These are phyloP conservation scores for Aurelia aurita DNA, from an alignment of 30 jellyfish, hydroid and myxozoan genomes.

Conservation along the genomic window DNA sequence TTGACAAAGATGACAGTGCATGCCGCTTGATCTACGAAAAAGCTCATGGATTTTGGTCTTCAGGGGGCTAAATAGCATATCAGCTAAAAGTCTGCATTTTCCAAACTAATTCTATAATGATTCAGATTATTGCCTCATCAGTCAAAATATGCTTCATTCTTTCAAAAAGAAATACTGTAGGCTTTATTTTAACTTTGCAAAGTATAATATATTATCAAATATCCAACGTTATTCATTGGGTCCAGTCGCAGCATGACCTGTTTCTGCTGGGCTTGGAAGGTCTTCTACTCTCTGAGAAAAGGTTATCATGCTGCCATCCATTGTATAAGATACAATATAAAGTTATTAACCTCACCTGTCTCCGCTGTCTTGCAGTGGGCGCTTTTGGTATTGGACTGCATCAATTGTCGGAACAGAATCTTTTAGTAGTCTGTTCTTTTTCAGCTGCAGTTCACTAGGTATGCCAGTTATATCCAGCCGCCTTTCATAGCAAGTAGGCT, in stretches of 20 bases:
- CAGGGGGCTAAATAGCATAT: background rate
- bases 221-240: too few relatives aligned
- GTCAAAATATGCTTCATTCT: background rate
- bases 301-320: too few relatives aligned
- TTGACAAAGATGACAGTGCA: constrained; percentile 1
- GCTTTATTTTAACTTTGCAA: too few relatives aligned
- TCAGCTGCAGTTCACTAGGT: background rate
- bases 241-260: too few relatives aligned
- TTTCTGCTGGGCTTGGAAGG: too few relatives aligned
- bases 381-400: background rate
- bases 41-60: background rate
- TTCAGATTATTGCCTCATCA: background rate
- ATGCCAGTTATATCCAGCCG: constrained; percentile 6
- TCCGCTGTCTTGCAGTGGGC: too few relatives aligned
- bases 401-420: background rate
- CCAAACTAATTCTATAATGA: background rate
- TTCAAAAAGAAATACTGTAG: background rate
- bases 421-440: background rate
- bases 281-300: too few relatives aligned
- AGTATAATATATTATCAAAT: too few relatives aligned
- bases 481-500: background rate
- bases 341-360: too few relatives aligned
- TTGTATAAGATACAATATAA: too few relatives aligned
- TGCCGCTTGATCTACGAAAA: constrained; percentile 8
- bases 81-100: background rate